Conservation (phyloP, 2,888 invertebrate species). For the Synanthedon tipuliformis region DNA sequence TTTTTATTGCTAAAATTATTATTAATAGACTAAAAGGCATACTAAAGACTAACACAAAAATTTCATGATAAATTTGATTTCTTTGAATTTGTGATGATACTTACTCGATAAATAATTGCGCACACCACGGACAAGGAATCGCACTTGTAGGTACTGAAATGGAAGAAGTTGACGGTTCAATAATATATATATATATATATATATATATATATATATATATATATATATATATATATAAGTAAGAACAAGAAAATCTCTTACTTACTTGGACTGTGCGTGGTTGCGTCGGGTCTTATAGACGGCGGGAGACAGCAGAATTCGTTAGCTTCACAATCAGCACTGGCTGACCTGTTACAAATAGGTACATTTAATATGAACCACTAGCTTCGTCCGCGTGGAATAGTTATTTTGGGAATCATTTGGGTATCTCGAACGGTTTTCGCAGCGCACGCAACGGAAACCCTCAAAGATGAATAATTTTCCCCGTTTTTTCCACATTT, state of each 20-base stretch:
- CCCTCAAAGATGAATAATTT: too few relatives aligned
- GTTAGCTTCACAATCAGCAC: neutral
- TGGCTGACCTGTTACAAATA: neutral
- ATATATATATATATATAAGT: too few relatives aligned
- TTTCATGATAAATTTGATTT: too few relatives aligned
- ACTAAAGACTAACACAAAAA: too few relatives aligned
- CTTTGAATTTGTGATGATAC: neutral
- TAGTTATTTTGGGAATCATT: too few relatives aligned
- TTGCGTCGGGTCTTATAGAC: neutral
- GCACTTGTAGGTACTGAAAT: neutral
- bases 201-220: too few relatives aligned
- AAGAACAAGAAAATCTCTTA: neutral
- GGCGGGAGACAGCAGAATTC: neutral
- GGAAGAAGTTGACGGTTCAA: neutral
- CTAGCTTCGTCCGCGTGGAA: too few relatives aligned
- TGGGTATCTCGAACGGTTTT: too few relatives aligned
- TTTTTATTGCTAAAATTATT: too few relatives aligned
- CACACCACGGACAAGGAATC: neutral
- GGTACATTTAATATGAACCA: neutral
- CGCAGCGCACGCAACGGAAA: too few relatives aligned
- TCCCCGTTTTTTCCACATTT: too few relatives aligned
- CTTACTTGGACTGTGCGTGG: neutral
- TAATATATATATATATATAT: neutral
- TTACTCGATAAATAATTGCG: neutral
- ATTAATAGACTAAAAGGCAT: too few relatives aligned